Conservation (phyloP, 2,797 vertebrate species). For the Sciaenops ocellatus region DNA sequence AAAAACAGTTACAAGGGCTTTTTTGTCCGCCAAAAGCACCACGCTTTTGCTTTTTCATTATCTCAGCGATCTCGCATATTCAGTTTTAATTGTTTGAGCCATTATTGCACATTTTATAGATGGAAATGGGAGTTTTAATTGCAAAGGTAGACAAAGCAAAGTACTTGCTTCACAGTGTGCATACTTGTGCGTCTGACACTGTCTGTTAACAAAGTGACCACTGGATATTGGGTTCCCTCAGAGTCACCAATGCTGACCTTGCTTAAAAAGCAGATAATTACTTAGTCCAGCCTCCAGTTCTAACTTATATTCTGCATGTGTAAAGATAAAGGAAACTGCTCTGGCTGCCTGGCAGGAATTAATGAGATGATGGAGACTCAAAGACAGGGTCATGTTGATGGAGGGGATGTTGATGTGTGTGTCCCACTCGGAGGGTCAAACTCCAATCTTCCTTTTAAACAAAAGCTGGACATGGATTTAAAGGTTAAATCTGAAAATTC, state of each 20-base stretch:
- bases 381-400: constrained; percentile 68
- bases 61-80: constrained; percentile 63
- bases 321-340: constrained; percentile 74
- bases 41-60: constrained; percentile 59
- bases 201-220: constrained; percentile 65
- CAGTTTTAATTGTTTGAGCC: constrained; percentile 74
- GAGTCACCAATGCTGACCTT: constrained; percentile 63
- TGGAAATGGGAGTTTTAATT: constrained; percentile 80
- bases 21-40: constrained; percentile 53
- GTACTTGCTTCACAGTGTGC: constrained; percentile 22
- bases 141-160: constrained; percentile 68
- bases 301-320: constrained; percentile 62
- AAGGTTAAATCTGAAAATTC: constrained; percentile 58
- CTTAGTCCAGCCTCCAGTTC: constrained; percentile 55
- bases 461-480: constrained; percentile 57
- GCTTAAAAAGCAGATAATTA: constrained; percentile 80
- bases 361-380: constrained; percentile 79
- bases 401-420: constrained; percentile 35
- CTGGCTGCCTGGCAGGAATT: constrained; percentile 64
- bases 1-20: constrained; percentile 38
- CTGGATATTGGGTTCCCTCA: constrained; percentile 46
- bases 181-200: constrained; percentile 17
- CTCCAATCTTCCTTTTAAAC: constrained; percentile 44
- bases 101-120: constrained; percentile 60
- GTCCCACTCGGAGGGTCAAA: constrained; percentile 46